Base-by-base conservation (phyloP, 2,888 invertebrate genomes). In the Acleris cristana region DNA sequence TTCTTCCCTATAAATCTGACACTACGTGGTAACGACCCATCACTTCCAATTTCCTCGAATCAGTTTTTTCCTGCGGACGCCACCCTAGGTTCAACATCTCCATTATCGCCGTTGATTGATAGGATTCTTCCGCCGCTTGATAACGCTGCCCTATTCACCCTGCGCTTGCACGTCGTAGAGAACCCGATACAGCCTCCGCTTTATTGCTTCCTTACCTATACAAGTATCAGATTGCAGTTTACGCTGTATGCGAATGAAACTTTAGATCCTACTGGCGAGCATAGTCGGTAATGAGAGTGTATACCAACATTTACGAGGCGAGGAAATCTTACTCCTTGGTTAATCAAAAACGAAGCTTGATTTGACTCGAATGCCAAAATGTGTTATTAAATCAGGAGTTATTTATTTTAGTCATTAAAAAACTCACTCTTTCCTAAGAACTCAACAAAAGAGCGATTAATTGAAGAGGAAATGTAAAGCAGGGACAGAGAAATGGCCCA, bases 81-180 rank as follows among this genome's bases (percentile, higher is more conserved):
- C 82, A 82, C 76, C 73, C 82, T 40, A 83, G 82, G 85, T 85
- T 88, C 86, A 86, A 86, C 85, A 84, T 87, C 84, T 84, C 84
- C 77, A 87, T 90, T 89, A 90, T 89, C 85, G 83, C 75, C 72
- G 81, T 83, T 89, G 90, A 90, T 90, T 89, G 90, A 91, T 90
- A 87, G 86, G 83, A 76, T 78, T 83, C 88, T 85, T 90, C 89
- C 88, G 88, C 76, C 80, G 79, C 81, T 83, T 81, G 76, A 77
- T 81, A 77, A 82, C 81, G 79, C 79, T 81, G 84, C 77, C 80
- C 84, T 84, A 81, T 76, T 83, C 81, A 80, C 77, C 82, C 80
- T 81, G 73, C 76, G 51, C 21, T 26, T 62, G 14, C 34, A 44
- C 45, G 55, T 67, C 65, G 69, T 23, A 21, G 19, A 18, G 57